Base-by-base conservation (phyloP, 2,888 invertebrate species). In the Herminia tarsipennalis region DNA sequence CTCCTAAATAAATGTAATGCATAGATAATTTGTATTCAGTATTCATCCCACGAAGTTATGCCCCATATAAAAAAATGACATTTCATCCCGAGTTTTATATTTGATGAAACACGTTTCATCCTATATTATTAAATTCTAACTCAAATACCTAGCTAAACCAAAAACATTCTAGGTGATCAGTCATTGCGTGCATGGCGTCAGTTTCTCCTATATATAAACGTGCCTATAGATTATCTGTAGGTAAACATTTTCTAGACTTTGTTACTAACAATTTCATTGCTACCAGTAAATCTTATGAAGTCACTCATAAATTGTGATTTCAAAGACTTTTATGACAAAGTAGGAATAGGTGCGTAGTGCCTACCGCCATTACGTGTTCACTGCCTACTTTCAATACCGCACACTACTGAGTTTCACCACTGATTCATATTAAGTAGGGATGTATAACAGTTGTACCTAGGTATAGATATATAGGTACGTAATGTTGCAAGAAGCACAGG, bases 291-390 rank as follows among this genome's bases (percentile, higher is more conserved):
- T 22, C 14, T 22, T 16, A 9, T 13, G 22, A 34, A 16, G 9
- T 10, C 13, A 13, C 22, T 22, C 34, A 22, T 34, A 24, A 34
- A 34, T 16, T 9, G 34, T 34, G 10, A 9, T 34, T 24, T 24
- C 34, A 16, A 24, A 34, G 9, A 22, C 16, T 14, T 24, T 34
- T 34, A 22, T 22, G 24, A 24, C 22, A 34, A 34, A 21, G 21
- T 6, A 14, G 6, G n/a, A n/a, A n/a, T n/a, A n/a, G n/a, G n/a
- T n/a, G n/a, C 9, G 6, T 16, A 24, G 22, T 14, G 27, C 21
- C 22, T 34, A 16, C 22, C 22, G 16, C 14, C 9, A 10, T 22
- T 22, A 34, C 14, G 14, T 14, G 16, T 8, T 10, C 22, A 20
- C 1, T 13, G 6, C 10, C 6, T 14, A 24, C 34, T 34, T 34